A percentile compares a stretch with the other conserved stretches of the same genome.
These are phyloP conservation scores for Ctenicera cuprea DNA, from an alignment of 2,888 invertebrate genomes.

Conservation along the genomic window DNA sequence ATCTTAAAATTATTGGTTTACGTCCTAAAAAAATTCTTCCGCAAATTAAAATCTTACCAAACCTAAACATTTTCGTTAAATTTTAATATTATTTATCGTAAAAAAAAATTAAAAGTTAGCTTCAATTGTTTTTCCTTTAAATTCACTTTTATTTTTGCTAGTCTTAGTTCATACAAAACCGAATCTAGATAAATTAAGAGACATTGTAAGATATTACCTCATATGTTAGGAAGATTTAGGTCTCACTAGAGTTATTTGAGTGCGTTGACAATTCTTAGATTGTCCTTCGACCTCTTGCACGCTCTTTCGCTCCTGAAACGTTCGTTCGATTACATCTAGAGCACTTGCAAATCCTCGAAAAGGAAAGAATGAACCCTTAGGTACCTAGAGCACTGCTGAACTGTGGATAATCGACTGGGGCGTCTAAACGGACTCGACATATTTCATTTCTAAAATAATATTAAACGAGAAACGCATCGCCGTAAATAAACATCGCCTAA, in stretches of 20 bases:
- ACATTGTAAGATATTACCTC: slow-evolving; percentile 10
- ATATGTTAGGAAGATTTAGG: slow-evolving; percentile 25
- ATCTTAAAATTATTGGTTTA: too few relatives aligned
- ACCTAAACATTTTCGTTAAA: too few relatives aligned
- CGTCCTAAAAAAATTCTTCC: too few relatives aligned
- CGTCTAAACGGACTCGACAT: slow-evolving; percentile 2
- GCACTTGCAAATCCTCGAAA: slow-evolving; percentile 29
- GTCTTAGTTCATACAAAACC: too few relatives aligned
- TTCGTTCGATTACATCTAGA: slow-evolving; percentile 31
- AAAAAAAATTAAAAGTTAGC: too few relatives aligned
- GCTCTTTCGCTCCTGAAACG: slow-evolving; percentile 21
- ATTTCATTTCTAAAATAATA: slow-evolving; percentile 19
- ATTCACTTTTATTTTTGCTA: too few relatives aligned
- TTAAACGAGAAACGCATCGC: slow-evolving; percentile 19
- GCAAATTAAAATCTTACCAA: too few relatives aligned
- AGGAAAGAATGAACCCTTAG: slow-evolving; percentile 19
- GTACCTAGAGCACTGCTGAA: not conserved
- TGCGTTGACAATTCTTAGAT: slow-evolving; percentile 27
- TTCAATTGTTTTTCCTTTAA: too few relatives aligned
- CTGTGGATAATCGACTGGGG: slow-evolving; percentile 7
- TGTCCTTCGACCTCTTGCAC: slow-evolving; percentile 30
- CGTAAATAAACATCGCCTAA: slow-evolving; percentile 44
- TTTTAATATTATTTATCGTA: too few relatives aligned
- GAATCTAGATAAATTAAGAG: not conserved
- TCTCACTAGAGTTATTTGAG: slow-evolving; percentile 22